Evolutionary conservation across 2,888 invertebrate genomes (phyloP), one percentile per base, ranked within the genome.

Genomic region (Tetropium fuscum): DNA sequence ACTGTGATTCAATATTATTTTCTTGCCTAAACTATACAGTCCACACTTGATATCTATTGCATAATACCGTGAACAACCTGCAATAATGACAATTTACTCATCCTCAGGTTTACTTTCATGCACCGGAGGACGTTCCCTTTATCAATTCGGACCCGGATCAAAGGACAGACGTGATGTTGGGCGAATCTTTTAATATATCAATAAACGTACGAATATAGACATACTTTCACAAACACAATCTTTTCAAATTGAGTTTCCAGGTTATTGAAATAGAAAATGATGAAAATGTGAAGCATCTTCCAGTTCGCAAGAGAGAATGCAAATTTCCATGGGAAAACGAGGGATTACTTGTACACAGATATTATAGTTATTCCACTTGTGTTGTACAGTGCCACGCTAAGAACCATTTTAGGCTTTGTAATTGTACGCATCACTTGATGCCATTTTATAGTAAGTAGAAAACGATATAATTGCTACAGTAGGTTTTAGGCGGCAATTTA

Each of bases 381-480:
- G 77, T 86, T 1, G 82, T 87, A 60, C 85, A 87, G 74, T 88
- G 87, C 68, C 84, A 87, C 56, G 85, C 85, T 0, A 75, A 83
- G 47, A 82, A 83, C 1, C 87, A 88, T 64, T 70, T 83, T 0
- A 75, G 79, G 3, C 70, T 82, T 5, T 89, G 89, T 69, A 87
- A 88, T 68, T 89, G 89, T 70, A 86, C 87, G 0, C 87, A 88
- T 74, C 87, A 88, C 73, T 83, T 86, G 47, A 85, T 87, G 83
- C 86, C 88, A 1, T 79, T 78, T 60, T 80, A 86, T 51, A 83
- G 88, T 87, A 78, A 77, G 78, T 69, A 51, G n/a, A 4, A 20
- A 27, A 2, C 2, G 3, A 27, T 2, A 27, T n/a, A 27, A 27
- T 8, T 3, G 2, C 27, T 4, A 2, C 8, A 27, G 10, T n/a